Base-by-base conservation (phyloP, 2,888 invertebrate genomes). In the Macaria notata region DNA sequence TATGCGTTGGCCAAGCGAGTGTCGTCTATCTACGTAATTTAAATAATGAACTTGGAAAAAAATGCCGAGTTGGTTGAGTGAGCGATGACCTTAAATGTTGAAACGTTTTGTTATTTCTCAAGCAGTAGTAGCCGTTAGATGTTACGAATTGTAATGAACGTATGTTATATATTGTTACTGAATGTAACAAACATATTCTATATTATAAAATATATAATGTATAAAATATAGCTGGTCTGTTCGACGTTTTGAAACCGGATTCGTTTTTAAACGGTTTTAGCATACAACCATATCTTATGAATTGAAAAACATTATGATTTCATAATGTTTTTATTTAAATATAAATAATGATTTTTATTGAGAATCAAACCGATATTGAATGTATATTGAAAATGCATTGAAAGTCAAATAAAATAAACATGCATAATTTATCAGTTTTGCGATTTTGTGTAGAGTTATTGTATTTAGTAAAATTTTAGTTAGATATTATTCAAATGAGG, bases 401-500 rank as follows among this genome's bases (percentile, higher is more conserved):
- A 9, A 44, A 3, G 31, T 2, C 9, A 5, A 39, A 39, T 31
- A 3, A 39, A 46, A 39, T 9, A 5, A 33, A 43, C 29, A 30
- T 51, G 30, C 8, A 9, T 33, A 39, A 33, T 41, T 9, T 31
- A 19, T 19, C 19, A 19, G 19, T 19, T 19, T 19, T 19, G 19
- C 19, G 19, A 19, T 19, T 19, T 19, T 19, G 19, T 19, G 19
- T 19, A 1, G 19, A 19, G 19, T 19, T 19, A 19, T 19, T 19
- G 19, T 38, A 39, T 56, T 56, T 64, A 60, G 60, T 59, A 49
- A 64, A 57, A 62, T 55, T 56, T 56, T 45, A 52, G 56, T 60
- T 58, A 64, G 51, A 4, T 38, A 7, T 48, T 29, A 9, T n/a
- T 54, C 53, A 50, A 44, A 54, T 50, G 30, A 49, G 19, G 19